Percentiles rank a stretch among this genome's conserved stretches.
phyloP scores from a whole-genome alignment of 1,140 invertebrate genomes.

The Sycophaga agraensis region DNA sequence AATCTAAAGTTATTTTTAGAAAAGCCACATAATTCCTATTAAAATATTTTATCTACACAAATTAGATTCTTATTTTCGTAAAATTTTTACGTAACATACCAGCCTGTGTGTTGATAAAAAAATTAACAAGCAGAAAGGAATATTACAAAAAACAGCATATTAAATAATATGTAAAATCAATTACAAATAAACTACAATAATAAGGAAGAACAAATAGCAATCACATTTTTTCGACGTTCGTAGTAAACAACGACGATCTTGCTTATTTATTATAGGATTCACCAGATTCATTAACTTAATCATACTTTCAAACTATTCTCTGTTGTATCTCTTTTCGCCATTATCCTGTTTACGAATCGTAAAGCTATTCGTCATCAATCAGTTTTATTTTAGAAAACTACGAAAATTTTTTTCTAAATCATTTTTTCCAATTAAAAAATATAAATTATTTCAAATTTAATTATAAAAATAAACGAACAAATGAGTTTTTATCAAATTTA shows the following conservation, averaged over 20 bases:
- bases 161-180: slow-evolving; percentile 12
- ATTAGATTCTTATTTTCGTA: not conserved
- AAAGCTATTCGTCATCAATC: slow-evolving; percentile 41
- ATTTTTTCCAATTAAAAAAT: not conserved
- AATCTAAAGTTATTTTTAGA: slow-evolving; percentile 4
- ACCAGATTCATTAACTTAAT: slow-evolving; percentile 18
- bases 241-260: slow-evolving; percentile 2
- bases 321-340: not conserved
- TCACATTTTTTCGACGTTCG: slow-evolving; percentile 21
- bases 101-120: not conserved
- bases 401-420: not conserved
- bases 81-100: not conserved
- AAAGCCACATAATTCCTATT: slow-evolving; percentile 11
- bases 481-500: not conserved
- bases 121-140: slow-evolving; percentile 3
- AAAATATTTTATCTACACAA: slow-evolving; percentile 20
- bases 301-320: slow-evolving; percentile 20
- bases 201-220: slow-evolving; percentile 28
- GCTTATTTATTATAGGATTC: slow-evolving; percentile 3
- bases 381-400: slow-evolving; percentile 10
- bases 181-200: slow-evolving; percentile 21
- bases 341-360: slow-evolving; percentile 34
- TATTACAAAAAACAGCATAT: slow-evolving; percentile 8
- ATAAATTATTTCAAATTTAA: not conserved
- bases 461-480: not conserved